Percentiles rank a stretch among this genome's conserved stretches.
Conservation (phyloP, 2,888 invertebrate genomes). For the Drosophila anomalipes region DNA sequence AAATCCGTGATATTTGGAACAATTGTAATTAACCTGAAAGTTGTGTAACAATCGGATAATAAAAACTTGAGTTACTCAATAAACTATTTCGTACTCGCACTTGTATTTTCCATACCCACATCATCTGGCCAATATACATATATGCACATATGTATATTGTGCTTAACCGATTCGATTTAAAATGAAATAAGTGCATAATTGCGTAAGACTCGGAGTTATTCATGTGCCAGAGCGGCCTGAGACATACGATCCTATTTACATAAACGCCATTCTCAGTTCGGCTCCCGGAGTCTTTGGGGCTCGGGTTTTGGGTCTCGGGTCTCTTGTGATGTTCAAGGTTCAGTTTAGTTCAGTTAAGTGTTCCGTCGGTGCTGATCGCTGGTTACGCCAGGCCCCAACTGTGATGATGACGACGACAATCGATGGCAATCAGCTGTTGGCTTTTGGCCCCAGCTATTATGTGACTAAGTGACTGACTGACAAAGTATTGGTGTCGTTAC, state of each 20-base stretch:
- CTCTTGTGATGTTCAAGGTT: conserved; percentile 26
- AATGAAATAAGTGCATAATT: conserved; percentile 29
- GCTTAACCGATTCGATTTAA: conserved; percentile 12
- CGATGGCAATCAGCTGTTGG: conserved; percentile 54
- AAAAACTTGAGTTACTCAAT: conserved; percentile 12
- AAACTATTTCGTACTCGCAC: conserved; percentile 4
- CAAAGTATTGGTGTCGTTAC: conserved; percentile 50
- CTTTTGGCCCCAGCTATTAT: conserved; percentile 52
- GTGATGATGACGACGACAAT: conserved; percentile 27
- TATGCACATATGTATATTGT: not conserved
- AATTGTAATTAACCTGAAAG: not conserved
- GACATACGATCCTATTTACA: conserved; percentile 31
- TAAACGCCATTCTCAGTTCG: conserved; percentile 31
- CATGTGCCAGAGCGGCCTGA: not conserved
- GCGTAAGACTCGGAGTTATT: conserved; percentile 21
- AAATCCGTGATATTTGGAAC: not conserved
- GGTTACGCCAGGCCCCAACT: conserved; percentile 29
- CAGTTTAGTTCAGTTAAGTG: conserved; percentile 18
- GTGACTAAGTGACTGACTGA: conserved; percentile 64
- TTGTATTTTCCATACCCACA: not conserved
- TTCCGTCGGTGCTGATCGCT: conserved; percentile 12
- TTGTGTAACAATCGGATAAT: not conserved
- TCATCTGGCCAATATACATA: not conserved
- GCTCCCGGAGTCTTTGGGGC: conserved; percentile 5
- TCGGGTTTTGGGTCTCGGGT: conserved; percentile 5